Conservation (phyloP, 2,113 vertebrate genomes). For the Xiphophorus hellerii region DNA sequence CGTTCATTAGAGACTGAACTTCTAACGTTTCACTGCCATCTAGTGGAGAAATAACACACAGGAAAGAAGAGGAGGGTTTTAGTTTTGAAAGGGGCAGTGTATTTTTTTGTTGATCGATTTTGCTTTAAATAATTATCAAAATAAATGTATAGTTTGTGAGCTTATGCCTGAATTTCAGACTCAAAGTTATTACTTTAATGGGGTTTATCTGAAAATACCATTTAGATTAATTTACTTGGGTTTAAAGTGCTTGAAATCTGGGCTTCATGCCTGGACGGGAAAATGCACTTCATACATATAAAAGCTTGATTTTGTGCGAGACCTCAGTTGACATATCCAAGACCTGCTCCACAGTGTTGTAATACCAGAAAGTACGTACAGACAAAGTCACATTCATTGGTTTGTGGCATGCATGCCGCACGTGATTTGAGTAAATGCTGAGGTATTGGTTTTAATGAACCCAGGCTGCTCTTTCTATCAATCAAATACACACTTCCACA, state of each 20-base stretch:
- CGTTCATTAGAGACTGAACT: background rate
- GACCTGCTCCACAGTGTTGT: background rate
- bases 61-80: background rate
- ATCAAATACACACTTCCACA: constrained; percentile 27
- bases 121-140: background rate
- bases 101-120: background rate
- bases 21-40: constrained; percentile 43
- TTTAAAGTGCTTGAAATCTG: background rate
- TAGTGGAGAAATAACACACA: constrained; percentile 31
- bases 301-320: background rate
- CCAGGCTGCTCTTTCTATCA: constrained; percentile 51
- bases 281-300: background rate
- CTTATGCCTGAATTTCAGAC: background rate
- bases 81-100: background rate
- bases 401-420: constrained; percentile 12
- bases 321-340: constrained; percentile 3
- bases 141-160: background rate
- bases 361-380: constrained; percentile 20
- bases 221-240: background rate
- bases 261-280: background rate
- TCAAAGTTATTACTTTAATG: background rate
- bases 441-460: constrained; percentile 37
- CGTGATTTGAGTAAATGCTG: constrained; percentile 27
- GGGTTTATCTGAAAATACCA: background rate
- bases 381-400: constrained; percentile 27